Evolutionary conservation across 2,113 vertebrate genomes (phyloP), one percentile per base, ranked within the genome.

Genomic region (Peromyscus californicus): DNA sequence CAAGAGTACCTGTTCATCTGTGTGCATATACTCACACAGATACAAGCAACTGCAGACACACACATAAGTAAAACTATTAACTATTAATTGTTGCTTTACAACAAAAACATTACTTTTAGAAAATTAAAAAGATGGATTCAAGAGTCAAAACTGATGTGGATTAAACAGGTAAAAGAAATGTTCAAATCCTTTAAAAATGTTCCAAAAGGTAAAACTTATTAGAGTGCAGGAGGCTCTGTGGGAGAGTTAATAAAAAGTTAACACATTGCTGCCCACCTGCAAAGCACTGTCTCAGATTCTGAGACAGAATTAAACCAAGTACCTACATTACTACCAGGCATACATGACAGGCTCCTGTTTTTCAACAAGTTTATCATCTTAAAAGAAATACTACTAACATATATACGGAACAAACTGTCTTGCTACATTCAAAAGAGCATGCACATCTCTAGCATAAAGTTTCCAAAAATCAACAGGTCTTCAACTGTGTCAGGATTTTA

Each of bases 71-170:
- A 65, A 86, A 57, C 24, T 59, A 42, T 31, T 74, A 89, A 89
- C 8, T 89, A 85, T 29, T 74, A 17, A 51, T 2, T 91, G 36
- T 48, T 72, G 39, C n/a, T 93, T 93, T 89, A 65, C 3, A 75
- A 97, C 7, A 90, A 94, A 91, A 89, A 57, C 17, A 90, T 83
- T 88, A 90, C 54, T 95, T 95, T 96, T 45, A 78, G 65, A 88
- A 92, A 90, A 89, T 78, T 69, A 82, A 93, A 95, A 21, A 39
- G 69, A 51, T 87, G 42, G 9, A 24, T n/a, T 95, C 67, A 0
- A 76, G 7, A 59, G 3, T 86, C 29, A 93, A 45, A 95, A 95
- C 84, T 75, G 15, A 79, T 70, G 21, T 74, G 13, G 67, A 79
- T 67, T 45, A 84, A 84, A n/a, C 12, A 89, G 3, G 3, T 24